Evolutionary conservation across 1,140 invertebrate species (phyloP), one percentile per base, ranked within the genome.

Genomic region (Drosophila mauritiana): DNA sequence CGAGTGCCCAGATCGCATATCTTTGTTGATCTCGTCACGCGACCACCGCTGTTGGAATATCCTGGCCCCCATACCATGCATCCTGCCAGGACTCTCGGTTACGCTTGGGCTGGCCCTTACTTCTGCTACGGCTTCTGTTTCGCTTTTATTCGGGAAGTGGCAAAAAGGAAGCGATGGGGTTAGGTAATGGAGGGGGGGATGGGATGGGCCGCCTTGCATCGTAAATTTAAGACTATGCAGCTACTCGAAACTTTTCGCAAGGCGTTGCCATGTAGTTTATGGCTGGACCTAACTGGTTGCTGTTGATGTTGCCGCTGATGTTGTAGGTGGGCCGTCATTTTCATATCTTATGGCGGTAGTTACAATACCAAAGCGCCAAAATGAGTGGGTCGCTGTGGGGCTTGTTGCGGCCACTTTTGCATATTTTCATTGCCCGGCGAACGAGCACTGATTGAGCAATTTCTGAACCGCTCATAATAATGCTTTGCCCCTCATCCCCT

Each of bases 151-250:
- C 52, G 64, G 53, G 31, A 31, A 31, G 63, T 67, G 59, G 46
- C 46, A 13, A 27, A 48, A 27, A 4, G 22, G 55, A 43, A 22
- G 46, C 7, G 31, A 7, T 31, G n/a, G 25, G 39, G 48, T 7
- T 6, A 34, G 27, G 20, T 3, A 22, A 22, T 22, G 63, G 12
- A 37, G 72, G 46, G 7, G 40, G 36, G 54, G 34, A 31, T 6
- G 36, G 54, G 34, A 31, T 6, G 12, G 39, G 40, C 42, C 63
- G 70, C 53, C 59, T 56, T 62, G 68, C 73, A 68, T 82, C 79
- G 79, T 83, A 83, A 83, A 83, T 83, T 83, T 83, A 82, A 83
- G 80, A 78, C 80, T 78, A 75, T 83, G 80, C 78, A 80, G 75
- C 80, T 78, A 83, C 80, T 83, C 72, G 74, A 83, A 83, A 83